phyloP scores from a whole-genome alignment of 2,797 vertebrate species.

The Acanthurus leucopareius region DNA sequence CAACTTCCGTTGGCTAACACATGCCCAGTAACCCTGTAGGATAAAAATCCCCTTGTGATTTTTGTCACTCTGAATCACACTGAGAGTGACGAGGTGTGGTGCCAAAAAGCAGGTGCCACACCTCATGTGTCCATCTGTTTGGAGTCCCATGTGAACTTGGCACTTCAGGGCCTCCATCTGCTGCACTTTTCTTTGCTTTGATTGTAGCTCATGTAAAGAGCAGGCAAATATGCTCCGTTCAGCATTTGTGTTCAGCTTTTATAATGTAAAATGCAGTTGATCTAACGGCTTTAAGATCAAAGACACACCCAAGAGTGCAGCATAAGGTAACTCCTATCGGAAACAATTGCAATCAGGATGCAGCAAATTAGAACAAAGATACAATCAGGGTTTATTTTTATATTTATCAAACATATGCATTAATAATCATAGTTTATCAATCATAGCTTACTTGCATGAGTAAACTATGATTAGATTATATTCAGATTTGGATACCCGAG shows the following conservation, averaged over 20 bases:
- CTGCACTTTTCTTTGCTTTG: slow-evolving; percentile 30
- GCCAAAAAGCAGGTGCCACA: slow-evolving; percentile 67
- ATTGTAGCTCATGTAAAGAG: slow-evolving; percentile 21
- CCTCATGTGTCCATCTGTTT: slow-evolving; percentile 77
- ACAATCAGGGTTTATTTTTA: background rate
- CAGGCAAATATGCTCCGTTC: slow-evolving; percentile 2
- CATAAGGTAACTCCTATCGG: background rate
- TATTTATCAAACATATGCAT: background rate
- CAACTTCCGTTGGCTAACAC: slow-evolving; percentile 10
- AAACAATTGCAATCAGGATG: background rate
- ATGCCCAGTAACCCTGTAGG: slow-evolving; percentile 1
- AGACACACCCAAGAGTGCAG: background rate
- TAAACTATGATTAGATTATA: background rate
- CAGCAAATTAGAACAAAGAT: background rate
- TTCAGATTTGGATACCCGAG: background rate
- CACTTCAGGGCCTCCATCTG: slow-evolving; percentile 70
- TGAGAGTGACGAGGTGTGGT: slow-evolving; percentile 19
- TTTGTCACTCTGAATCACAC: slow-evolving; percentile 34
- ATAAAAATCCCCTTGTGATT: slow-evolving; percentile 41
- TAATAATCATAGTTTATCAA: too few relatives aligned
- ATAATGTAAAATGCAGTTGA: slow-evolving; percentile 15
- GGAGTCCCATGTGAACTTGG: slow-evolving; percentile 67
- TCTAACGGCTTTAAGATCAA: background rate
- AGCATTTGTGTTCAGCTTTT: slow-evolving; percentile 1
- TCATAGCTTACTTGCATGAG: too few relatives aligned